Evolutionary conservation across 2,888 invertebrate species (phyloP).

Genomic region (Drosophila niveifrons): DNA sequence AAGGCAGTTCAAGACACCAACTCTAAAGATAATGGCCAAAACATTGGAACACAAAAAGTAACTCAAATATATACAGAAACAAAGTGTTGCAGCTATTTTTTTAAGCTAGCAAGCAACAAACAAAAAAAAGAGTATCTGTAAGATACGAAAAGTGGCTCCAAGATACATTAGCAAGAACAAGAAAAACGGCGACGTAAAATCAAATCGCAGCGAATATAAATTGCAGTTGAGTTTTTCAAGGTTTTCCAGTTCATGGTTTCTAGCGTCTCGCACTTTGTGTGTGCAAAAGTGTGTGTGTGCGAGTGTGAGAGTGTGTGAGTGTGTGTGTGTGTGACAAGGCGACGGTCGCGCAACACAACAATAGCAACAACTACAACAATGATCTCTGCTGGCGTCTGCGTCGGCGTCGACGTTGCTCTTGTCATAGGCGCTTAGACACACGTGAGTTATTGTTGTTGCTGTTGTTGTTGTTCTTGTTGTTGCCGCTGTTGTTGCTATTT

Average conservation of each 20-base stretch:
- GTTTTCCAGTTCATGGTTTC: constrained; percentile 85
- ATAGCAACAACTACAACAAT: constrained; percentile 55
- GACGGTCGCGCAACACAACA: constrained; percentile 50
- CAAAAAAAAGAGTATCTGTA: constrained; percentile 37
- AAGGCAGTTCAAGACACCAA: no score
- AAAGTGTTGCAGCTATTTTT: neutral
- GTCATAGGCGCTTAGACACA: constrained; percentile 55
- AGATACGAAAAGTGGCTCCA: constrained; percentile 39
- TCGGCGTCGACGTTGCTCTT: constrained; percentile 41
- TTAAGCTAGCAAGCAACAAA: neutral
- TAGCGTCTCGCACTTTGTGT: constrained; percentile 29
- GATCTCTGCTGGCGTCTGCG: constrained; percentile 61
- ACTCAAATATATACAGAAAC: neutral
- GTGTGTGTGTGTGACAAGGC: constrained; percentile 51
- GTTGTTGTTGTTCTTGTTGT: constrained; percentile 30
- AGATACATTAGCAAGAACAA: constrained; percentile 40
- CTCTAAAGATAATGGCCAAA: no score
- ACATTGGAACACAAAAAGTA: neutral
- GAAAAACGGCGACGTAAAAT: constrained; percentile 41
- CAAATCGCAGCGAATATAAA: constrained; percentile 70
- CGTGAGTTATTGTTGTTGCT: constrained; percentile 56
- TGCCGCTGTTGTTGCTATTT: constrained; percentile 47
- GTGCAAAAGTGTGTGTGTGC: constrained; percentile 15
- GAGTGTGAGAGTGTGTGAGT: constrained; percentile 9
- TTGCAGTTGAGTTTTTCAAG: constrained; percentile 83